Base-by-base conservation (phyloP, 2,888 invertebrate genomes). In the Netelia melanura region DNA sequence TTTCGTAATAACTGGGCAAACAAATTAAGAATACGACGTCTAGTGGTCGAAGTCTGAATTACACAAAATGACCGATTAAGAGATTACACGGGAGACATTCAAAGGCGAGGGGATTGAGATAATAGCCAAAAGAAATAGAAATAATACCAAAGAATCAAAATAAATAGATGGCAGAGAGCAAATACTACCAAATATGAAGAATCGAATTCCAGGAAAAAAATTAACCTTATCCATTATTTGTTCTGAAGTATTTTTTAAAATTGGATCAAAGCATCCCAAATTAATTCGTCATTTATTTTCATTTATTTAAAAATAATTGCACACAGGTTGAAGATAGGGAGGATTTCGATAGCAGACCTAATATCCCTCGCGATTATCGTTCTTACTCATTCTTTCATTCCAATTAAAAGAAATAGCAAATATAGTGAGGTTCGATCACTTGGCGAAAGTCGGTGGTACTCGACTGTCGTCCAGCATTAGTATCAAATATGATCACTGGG, bases 401-500 rank as follows among this genome's bases (percentile, higher is more conserved):
- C n/a, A 3, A 5, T 21, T 48, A 62, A 43, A 70, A 43, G 65
- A 79, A 68, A 83, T 83, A 79, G 9, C 62, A 70, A 70, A 62
- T 54, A 70, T 21, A 54, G 38, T 23, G 62, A 70, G 62, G 30
- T 68, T 58, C 68, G 58, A 48, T 78, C 54, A 11, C 67, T 68
- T 21, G 62, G 8, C 14, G 48, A 30, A 30, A 62, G 68, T 68
- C 78, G 38, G 44, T 61, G 77, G 17, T 21, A 3, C 44, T 61
- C 77, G 77, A 78, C 25, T n/a, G 21, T 10, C 77, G 25, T 38
- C 30, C 30, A 52, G 21, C 43, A 58, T 77, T 14, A 44, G 56
- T 44, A 56, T 44, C 67, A 43, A 67, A 54, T 23, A 54, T 67
- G 65, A 76, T 67, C 76, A 67, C 67, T 67, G 76, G 76, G 76